These are phyloP conservation scores for Antechinus flavipes DNA, from an alignment of 2,113 vertebrate genomes.

Conservation along the genomic window DNA sequence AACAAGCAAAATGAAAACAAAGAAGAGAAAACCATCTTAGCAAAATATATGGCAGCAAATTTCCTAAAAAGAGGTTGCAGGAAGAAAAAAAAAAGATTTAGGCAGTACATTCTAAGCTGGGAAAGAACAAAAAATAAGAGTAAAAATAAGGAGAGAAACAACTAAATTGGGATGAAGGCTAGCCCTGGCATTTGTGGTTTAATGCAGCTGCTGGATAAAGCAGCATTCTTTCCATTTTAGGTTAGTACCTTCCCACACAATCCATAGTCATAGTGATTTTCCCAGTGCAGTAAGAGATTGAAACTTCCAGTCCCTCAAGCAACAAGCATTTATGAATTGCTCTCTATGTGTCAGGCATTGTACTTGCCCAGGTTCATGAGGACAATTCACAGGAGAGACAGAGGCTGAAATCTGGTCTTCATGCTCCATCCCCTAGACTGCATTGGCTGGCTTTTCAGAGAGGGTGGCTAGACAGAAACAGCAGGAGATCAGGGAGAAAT, in stretches of 20 bases:
- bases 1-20: background rate
- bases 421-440: background rate
- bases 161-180: background rate
- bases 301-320: background rate
- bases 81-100: background rate
- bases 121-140: background rate
- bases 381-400: background rate
- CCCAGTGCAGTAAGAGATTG: background rate
- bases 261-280: background rate
- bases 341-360: background rate
- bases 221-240: background rate
- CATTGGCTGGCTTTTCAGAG: background rate
- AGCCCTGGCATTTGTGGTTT: background rate
- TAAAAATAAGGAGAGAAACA: background rate
- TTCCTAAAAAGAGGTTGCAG: background rate
- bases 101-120: accelerated
- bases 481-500: background rate
- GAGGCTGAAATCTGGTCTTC: background rate
- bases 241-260: background rate
- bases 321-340: background rate
- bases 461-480: background rate
- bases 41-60: background rate
- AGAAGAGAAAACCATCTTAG: background rate
- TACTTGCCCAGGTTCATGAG: background rate
- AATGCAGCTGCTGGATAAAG: background rate